These are phyloP conservation scores for Sorex fumeus DNA, from an alignment of 2,113 vertebrate species.

Conservation along the genomic window DNA sequence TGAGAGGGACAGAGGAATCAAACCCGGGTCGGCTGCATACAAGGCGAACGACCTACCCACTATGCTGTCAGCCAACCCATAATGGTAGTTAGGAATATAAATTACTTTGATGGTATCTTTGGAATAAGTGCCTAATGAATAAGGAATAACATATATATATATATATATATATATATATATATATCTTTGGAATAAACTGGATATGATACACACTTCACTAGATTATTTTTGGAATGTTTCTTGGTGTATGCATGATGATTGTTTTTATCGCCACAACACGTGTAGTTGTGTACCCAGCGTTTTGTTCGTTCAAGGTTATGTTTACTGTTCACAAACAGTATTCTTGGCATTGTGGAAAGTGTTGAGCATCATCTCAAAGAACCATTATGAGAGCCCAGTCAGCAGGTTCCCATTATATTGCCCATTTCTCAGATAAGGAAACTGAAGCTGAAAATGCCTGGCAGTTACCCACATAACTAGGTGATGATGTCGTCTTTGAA, in stretches of 20 bases:
- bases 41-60: too few species aligned
- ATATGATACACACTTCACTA: slow-evolving; percentile 6
- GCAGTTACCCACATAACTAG: neutral
- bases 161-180: too few species aligned
- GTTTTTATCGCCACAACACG: slow-evolving; percentile 57
- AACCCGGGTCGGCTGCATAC: too few species aligned
- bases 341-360: neutral
- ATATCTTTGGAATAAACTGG: slow-evolving; percentile 42
- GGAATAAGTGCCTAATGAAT: slow-evolving; percentile 38
- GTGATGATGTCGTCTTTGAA: slow-evolving; percentile 13
- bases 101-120: slow-evolving; percentile 41
- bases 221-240: slow-evolving; percentile 62
- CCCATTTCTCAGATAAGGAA: slow-evolving; percentile 36
- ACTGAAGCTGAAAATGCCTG: neutral
- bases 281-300: neutral
- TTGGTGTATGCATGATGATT: neutral
- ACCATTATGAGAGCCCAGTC: neutral
- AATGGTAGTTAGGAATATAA: neutral
- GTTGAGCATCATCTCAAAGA: neutral
- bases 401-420: neutral
- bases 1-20: too few species aligned
- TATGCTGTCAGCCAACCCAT: too few species aligned
- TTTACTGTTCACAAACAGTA: neutral
- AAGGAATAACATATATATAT: too few species aligned
- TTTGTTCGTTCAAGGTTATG: slow-evolving; percentile 37